These are phyloP conservation scores for Apotomis capreana DNA, from an alignment of 2,888 invertebrate species.

Conservation along the genomic window DNA sequence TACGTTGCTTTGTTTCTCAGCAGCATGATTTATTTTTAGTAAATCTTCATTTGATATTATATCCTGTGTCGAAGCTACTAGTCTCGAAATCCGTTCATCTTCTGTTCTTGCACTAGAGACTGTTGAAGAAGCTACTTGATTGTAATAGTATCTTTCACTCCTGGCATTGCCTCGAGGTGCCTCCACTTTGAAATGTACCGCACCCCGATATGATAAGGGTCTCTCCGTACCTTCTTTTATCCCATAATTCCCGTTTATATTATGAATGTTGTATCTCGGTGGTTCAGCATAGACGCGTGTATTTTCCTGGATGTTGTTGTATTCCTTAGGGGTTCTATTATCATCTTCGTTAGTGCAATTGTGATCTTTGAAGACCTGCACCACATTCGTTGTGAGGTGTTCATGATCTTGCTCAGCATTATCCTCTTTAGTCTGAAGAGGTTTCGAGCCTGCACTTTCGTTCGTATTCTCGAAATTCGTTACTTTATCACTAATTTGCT, in stretches of 20 bases:
- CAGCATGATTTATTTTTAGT: slow-evolving; percentile 83
- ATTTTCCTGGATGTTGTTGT: slow-evolving; percentile 54
- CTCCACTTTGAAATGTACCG: slow-evolving; percentile 65
- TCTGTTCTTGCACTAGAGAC: slow-evolving; percentile 51
- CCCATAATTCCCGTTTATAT: slow-evolving; percentile 68
- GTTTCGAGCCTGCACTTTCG: slow-evolving; percentile 48
- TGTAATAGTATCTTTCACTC: slow-evolving; percentile 67
- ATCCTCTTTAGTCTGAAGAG: slow-evolving; percentile 58
- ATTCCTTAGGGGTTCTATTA: slow-evolving; percentile 50
- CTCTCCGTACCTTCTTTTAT: slow-evolving; percentile 55
- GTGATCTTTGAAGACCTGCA: slow-evolving; percentile 73
- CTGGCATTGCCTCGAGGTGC: slow-evolving; percentile 60
- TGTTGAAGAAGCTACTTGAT: slow-evolving; percentile 52
- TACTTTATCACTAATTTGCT: slow-evolving; percentile 30
- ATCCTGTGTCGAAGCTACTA: slow-evolving; percentile 84
- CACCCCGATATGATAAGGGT: slow-evolving; percentile 59
- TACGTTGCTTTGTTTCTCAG: slow-evolving; percentile 62
- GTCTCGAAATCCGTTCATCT: slow-evolving; percentile 70
- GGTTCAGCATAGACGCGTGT: slow-evolving; percentile 56
- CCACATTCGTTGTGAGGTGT: slow-evolving; percentile 54
- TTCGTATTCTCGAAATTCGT: slow-evolving; percentile 32
- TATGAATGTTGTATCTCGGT: slow-evolving; percentile 55
- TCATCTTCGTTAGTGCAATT: slow-evolving; percentile 63
- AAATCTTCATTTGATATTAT: slow-evolving; percentile 86
- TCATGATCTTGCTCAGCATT: slow-evolving; percentile 53